Base-by-base conservation (phyloP, 2,797 vertebrate genomes). In the Pyrocephalus nanus region DNA sequence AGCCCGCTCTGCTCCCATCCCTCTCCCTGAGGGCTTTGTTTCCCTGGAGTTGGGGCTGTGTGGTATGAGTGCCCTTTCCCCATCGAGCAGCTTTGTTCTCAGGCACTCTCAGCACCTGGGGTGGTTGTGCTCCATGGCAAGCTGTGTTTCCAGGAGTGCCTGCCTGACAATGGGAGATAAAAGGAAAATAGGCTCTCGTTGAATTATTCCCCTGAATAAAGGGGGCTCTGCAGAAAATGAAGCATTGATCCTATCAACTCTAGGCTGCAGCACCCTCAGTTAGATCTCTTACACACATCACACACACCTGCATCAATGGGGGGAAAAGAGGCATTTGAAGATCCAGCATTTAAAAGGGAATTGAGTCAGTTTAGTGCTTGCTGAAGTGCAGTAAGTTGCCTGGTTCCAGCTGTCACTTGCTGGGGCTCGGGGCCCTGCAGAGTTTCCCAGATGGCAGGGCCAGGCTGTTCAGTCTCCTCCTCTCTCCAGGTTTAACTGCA, bases 281-380 rank as follows among this genome's bases (percentile, higher is more conserved):
- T 95, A 95, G 95, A 92, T 96, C 95, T 96, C 95, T 96, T 96
- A 95, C 94, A 94, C 94, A 86, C 88, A 92, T 95, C 94, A 93
- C 95, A 94, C 79, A 64, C 94, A 94, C 95, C 95, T 96, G 93
- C 93, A 92, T 90, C 95, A 93, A 86, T 92, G 91, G 90, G 85
- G 90, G 91, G 88, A 78, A 53, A 86, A 94, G 95, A 94, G 88
- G 93, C 80, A 30, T 93, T 93, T 96, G 93, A 95, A 95, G 91
- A 92, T 88, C 51, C 88, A 25, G 81, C 83, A 78, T 96, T 94
- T 91, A 92, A 65, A 82, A 92, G 82, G 93, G 66, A 92, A 93
- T 91, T 19, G 90, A 96, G 94, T 29, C 88, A 87, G 94, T 96
- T 95, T 95, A 90, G 96, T 94, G 94, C 94, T 75, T 93, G 90